A percentile compares a stretch with the other conserved stretches of the same genome.
phyloP scores from a whole-genome alignment of 2,888 invertebrate genomes.

The Ischnus inquisitorius region DNA sequence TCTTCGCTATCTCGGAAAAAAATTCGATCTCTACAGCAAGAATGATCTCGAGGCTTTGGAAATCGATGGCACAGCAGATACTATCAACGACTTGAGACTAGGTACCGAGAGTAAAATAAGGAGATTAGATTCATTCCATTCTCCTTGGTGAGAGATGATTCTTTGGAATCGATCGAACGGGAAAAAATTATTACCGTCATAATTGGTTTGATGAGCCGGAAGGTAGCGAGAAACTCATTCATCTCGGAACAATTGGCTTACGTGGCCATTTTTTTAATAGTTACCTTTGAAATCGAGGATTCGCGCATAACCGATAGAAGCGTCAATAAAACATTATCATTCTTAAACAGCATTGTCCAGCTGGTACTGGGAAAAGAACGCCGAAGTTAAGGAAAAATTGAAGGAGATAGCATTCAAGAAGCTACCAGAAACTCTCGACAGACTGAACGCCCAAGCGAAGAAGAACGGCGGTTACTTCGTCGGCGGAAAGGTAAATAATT shows the following conservation, averaged over 20 bases:
- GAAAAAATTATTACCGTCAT: too few species aligned
- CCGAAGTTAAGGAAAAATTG: constrained; percentile 74
- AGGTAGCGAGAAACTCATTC: too few species aligned
- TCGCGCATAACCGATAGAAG: too few species aligned
- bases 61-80: constrained; percentile 86
- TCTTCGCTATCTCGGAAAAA: constrained; percentile 86
- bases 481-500: constrained; percentile 77
- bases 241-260: too few species aligned
- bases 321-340: neutral
- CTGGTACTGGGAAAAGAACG: constrained; percentile 79
- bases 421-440: constrained; percentile 73
- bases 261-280: too few species aligned
- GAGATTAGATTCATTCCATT: neutral
- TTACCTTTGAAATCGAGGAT: too few species aligned
- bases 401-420: constrained; percentile 77
- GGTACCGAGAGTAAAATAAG: constrained; percentile 78
- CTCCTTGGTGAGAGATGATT: neutral
- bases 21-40: constrained; percentile 85
- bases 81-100: constrained; percentile 86
- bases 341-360: constrained; percentile 73
- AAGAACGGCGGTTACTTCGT: constrained; percentile 82
- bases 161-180: neutral
- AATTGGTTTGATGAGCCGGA: too few species aligned
- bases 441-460: constrained; percentile 79
- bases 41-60: constrained; percentile 86